These are phyloP conservation scores for Xanthostigma xanthostigma DNA, from an alignment of 2,888 invertebrate genomes.

Conservation along the genomic window DNA sequence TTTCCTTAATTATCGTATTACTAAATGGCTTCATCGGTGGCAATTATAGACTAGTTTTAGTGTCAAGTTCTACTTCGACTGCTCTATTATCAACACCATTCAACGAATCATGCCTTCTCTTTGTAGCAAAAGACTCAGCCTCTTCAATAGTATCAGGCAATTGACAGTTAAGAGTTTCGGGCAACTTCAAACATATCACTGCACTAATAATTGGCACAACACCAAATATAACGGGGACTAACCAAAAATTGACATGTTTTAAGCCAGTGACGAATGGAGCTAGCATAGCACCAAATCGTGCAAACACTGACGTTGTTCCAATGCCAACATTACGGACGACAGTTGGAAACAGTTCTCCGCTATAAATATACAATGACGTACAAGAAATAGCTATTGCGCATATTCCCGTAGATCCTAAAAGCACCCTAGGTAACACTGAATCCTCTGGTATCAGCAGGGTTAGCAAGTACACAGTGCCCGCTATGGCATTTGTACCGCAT, in stretches of 20 bases:
- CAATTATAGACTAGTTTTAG: no score
- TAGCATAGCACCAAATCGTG: constrained; percentile 71
- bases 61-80: no score
- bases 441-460: constrained; percentile 34
- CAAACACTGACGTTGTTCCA: constrained; percentile 72
- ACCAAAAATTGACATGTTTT: constrained; percentile 35
- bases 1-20: no score
- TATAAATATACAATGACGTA: constrained; percentile 74
- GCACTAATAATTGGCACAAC: constrained; percentile 52
- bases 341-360: constrained; percentile 80
- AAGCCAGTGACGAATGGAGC: constrained; percentile 69
- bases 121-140: constrained; percentile 48
- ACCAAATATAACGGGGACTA: constrained; percentile 62
- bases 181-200: constrained; percentile 47
- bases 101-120: constrained; percentile 6
- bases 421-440: constrained; percentile 37
- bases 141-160: constrained; percentile 71
- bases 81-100: not conserved
- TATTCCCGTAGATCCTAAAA: constrained; percentile 58
- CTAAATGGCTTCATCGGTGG: no score
- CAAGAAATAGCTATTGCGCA: constrained; percentile 73
- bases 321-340: constrained; percentile 76
- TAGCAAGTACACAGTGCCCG: constrained; percentile 44
- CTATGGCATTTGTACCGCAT: no score
- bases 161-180: constrained; percentile 62